phyloP scores from a whole-genome alignment of 2,797 vertebrate genomes.

The Gambusia yucatana region DNA sequence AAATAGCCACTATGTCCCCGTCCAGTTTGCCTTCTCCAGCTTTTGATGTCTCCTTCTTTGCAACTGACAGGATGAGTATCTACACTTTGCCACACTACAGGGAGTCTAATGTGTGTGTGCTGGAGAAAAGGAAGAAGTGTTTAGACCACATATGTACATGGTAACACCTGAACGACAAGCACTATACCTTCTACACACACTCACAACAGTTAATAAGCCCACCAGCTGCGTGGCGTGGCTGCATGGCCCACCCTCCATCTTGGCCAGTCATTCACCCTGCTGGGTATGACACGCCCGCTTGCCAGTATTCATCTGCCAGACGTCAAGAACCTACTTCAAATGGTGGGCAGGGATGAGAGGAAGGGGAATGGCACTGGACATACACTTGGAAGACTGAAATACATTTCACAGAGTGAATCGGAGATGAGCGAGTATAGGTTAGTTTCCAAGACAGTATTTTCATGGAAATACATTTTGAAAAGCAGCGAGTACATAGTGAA shows the following conservation, averaged over 20 bases:
- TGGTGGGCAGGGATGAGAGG: conserved; percentile 31
- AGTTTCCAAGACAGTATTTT: conserved; percentile 6
- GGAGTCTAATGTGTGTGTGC: conserved; percentile 58
- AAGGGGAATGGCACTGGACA: conserved; percentile 31
- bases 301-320: conserved; percentile 91
- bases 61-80: conserved; percentile 61
- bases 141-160: conserved; percentile 67
- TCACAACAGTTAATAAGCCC: conserved; percentile 62
- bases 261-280: conserved; percentile 90
- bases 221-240: conserved; percentile 58
- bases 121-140: conserved; percentile 47
- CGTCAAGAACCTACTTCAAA: conserved; percentile 90
- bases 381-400: conserved; percentile 23
- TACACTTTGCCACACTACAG: conserved; percentile 51
- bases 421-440: neutral
- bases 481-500: neutral
- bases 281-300: conserved; percentile 89
- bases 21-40: conserved; percentile 49
- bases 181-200: conserved; percentile 11
- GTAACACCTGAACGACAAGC: conserved; percentile 63
- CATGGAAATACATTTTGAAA: conserved; percentile 17
- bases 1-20: conserved; percentile 42
- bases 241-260: conserved; percentile 65
- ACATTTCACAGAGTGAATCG: conserved; percentile 10
- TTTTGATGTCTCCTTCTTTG: conserved; percentile 43